Conservation (phyloP, 2,888 invertebrate species). For the Coleophora deauratella region DNA sequence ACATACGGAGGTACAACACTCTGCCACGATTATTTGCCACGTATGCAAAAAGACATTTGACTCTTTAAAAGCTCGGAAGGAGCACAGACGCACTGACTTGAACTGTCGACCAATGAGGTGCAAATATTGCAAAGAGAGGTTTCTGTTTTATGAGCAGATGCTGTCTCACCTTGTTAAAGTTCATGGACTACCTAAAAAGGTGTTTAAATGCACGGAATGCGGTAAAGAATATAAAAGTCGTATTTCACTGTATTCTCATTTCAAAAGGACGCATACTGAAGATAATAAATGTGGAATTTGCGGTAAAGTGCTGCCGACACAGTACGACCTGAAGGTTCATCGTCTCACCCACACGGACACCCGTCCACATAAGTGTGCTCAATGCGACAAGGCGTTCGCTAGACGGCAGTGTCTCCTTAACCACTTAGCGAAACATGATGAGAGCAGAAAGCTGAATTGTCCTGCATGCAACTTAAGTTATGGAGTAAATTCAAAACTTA, state of each 20-base stretch:
- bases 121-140: conserved; percentile 19
- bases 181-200: conserved; percentile 19
- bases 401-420: conserved; percentile 6
- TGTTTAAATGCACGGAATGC: conserved; percentile 19
- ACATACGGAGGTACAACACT: too few species aligned
- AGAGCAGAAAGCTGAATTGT: conserved; percentile 1
- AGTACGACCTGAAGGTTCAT: conserved; percentile 8
- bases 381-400: neutral
- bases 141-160: conserved; percentile 17
- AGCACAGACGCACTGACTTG: conserved; percentile 17
- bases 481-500: too few species aligned
- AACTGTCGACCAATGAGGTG: conserved; percentile 21
- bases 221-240: conserved; percentile 17
- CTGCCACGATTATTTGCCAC: conserved; percentile 3
- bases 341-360: conserved; percentile 7
- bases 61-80: conserved; percentile 20
- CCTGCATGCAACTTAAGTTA: conserved; percentile 2
- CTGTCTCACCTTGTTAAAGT: conserved; percentile 19
- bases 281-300: conserved; percentile 20
- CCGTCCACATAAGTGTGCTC: conserved; percentile 7
- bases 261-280: conserved; percentile 19
- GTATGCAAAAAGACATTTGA: conserved; percentile 16
- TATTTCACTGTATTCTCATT: conserved; percentile 18
- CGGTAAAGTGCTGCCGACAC: conserved; percentile 16
- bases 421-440: conserved; percentile 12